Base-by-base conservation (phyloP, 2,113 vertebrate species). In the Lepus americanus region DNA sequence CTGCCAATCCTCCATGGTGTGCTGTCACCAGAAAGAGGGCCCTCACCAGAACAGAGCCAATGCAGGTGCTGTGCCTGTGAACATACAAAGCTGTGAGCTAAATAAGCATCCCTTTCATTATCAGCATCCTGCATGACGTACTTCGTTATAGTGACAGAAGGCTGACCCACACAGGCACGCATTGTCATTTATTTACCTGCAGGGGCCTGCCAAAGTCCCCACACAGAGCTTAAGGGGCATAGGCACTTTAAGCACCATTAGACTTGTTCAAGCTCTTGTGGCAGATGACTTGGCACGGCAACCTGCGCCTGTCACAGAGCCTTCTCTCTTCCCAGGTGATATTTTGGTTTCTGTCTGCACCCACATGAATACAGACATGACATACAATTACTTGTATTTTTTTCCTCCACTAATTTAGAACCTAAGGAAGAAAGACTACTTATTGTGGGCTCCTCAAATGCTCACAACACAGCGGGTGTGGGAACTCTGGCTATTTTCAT, bases 401-500 rank as follows among this genome's bases (percentile, higher is more conserved):
- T 82, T 85, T 78, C 19, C 64, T 94, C 22, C 14, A 25, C 82
- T 73, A 66, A 77, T 77, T 91, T 72, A 96, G 53, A 93, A 92
- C 3, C 9, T 92, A 90, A 90, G 66, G 19, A 44, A 91, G 83
- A 69, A 0, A 9, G 22, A 3, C 17, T 74, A 33, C 49, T 81
- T 73, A 44, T 11, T 64, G 13, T 27, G 4, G 76, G 27, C 10
- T 89, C 66, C 73, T 73, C 76, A 53, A 25, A 82, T 33, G 77
- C n/a, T 66, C 72, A 73, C 1, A 36, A 86, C 39, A 74, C 5
- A 3, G 23, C 29, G 23, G 3, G n/a, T 51, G 6, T 22, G 16
- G 25, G 17, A 25, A 69, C 69, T 85, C 67, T 19, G 20, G 31
- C 6, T 82, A 72, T 78, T 92, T 81, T 95, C 76, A 82, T 29